These are phyloP conservation scores for Oncopodura yosiiana DNA, from an alignment of 1,140 invertebrate species.

Conservation along the genomic window DNA sequence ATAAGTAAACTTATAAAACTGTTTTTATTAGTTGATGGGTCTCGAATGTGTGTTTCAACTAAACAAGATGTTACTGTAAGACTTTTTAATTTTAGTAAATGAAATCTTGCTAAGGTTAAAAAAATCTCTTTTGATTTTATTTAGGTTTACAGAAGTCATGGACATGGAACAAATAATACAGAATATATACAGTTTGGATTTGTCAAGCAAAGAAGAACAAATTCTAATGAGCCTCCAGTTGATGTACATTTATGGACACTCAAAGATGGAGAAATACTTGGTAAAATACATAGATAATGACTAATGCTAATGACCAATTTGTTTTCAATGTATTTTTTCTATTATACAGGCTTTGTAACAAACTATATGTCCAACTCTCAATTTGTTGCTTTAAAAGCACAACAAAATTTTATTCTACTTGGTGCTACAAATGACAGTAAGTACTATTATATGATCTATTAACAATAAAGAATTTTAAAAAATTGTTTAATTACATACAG, in stretches of 20 bases:
- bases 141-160: constrained; percentile 22
- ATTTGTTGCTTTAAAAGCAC: constrained; percentile 28
- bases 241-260: constrained; percentile 32
- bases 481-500: constrained; percentile 8
- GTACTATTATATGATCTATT: background rate
- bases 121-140: too few relatives aligned
- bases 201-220: constrained; percentile 8
- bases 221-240: constrained; percentile 24
- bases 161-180: constrained; percentile 28
- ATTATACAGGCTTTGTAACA: constrained; percentile 35
- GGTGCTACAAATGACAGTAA: constrained; percentile 37
- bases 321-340: too few relatives aligned
- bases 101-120: too few relatives aligned
- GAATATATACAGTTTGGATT: constrained; percentile 33
- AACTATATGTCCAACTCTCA: constrained; percentile 34
- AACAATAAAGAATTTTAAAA: background rate
- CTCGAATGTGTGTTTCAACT: constrained; percentile 29
- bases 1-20: background rate
- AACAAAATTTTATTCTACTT: constrained; percentile 35
- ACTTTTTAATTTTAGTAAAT: too few relatives aligned
- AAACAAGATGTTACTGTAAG: constrained; percentile 33
- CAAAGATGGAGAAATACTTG: constrained; percentile 25
- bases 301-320: too few relatives aligned
- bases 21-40: constrained; percentile 25
- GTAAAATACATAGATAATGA: too few relatives aligned